Evolutionary conservation across 2,888 invertebrate genomes (phyloP), one percentile per base, ranked within the genome.

Genomic region (Diaperis boleti): DNA sequence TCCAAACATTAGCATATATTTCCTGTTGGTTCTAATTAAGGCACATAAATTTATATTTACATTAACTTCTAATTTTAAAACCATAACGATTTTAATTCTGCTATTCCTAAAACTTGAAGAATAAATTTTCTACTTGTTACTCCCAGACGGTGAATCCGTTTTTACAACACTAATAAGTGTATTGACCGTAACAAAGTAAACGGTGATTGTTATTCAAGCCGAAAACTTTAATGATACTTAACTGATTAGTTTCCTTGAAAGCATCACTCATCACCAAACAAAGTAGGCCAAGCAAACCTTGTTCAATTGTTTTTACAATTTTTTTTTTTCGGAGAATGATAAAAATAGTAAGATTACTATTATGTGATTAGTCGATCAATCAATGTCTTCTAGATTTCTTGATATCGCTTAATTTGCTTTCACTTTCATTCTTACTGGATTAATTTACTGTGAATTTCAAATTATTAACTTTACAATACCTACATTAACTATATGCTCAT

Each of bases 201-300:
- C 29, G 33, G 17, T 18, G 11, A 5, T 15, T 20, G 22, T n/a
- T 49, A 7, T 35, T 49, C 49, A 17, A 47, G 20, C 33, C 49
- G 18, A 49, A 49, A 49, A 33, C 11, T 20, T 47, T 47, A 31
- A 47, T 49, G 52, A 52, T 20, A 39, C 49, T 15, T 1, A n/a
- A 14, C 1, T 26, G 15, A 33, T 42, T 29, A 10, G 2, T 37
- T 61, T 49, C 69, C 69, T 70, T 69, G 69, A 66, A 65, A 65
- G 66, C 67, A 67, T 69, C 70, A 70, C 64, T 59, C 67, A 68
- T 66, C 67, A 67, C 18, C 64, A 56, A 59, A 64, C 65, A 37
- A 70, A 68, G 54, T 70, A 68, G 70, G 70, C 62, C 70, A 67
- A 59, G 62, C 33, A 37, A 64, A 68, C 67, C 70, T 69, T 70